Percentiles rank a stretch among this genome's conserved stretches.
Evolutionary conservation across 2,797 vertebrate species (phyloP).

Genomic region (Eurystomus glaucurus): DNA sequence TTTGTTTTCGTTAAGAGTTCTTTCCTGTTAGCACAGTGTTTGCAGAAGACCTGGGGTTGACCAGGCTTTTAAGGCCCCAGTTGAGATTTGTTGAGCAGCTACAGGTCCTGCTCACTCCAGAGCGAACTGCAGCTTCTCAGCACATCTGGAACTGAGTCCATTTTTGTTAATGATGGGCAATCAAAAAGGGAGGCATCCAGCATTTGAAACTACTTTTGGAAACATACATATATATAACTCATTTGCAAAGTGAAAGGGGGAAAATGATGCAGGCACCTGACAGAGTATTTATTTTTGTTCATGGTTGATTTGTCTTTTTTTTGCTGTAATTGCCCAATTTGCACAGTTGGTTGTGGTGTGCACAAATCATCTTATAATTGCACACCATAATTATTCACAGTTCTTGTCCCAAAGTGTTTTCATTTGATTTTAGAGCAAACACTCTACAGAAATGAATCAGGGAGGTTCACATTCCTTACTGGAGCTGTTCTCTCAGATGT

Average conservation of each 20-base stretch:
- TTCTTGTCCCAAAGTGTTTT: conserved; percentile 65
- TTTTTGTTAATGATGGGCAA: conserved; percentile 18
- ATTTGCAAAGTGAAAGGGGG: conserved; percentile 54
- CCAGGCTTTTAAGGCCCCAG: not conserved
- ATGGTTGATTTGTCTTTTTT: conserved; percentile 56
- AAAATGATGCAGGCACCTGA: conserved; percentile 71
- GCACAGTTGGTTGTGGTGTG: conserved; percentile 67
- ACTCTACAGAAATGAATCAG: conserved; percentile 44
- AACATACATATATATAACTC: conserved; percentile 5
- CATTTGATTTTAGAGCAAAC: conserved; percentile 70
- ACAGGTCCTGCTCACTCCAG: not conserved
- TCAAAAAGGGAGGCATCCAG: conserved; percentile 40
- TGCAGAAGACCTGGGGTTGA: not conserved
- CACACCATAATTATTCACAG: conserved; percentile 64
- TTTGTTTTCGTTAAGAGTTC: not conserved
- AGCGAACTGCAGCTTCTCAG: not conserved
- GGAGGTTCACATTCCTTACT: conserved; percentile 30
- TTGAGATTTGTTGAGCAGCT: not conserved
- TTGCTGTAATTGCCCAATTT: conserved; percentile 57
- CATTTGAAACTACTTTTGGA: conserved; percentile 60
- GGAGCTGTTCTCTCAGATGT: conserved; percentile 41
- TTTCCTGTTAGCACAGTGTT: not conserved
- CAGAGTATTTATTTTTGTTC: conserved; percentile 66
- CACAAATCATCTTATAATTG: conserved; percentile 70
- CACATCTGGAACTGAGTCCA: conserved; percentile 36